A percentile compares a stretch with the other conserved stretches of the same genome.
phyloP scores from a whole-genome alignment of 2,888 invertebrate genomes.

The Chironomus tentans region DNA sequence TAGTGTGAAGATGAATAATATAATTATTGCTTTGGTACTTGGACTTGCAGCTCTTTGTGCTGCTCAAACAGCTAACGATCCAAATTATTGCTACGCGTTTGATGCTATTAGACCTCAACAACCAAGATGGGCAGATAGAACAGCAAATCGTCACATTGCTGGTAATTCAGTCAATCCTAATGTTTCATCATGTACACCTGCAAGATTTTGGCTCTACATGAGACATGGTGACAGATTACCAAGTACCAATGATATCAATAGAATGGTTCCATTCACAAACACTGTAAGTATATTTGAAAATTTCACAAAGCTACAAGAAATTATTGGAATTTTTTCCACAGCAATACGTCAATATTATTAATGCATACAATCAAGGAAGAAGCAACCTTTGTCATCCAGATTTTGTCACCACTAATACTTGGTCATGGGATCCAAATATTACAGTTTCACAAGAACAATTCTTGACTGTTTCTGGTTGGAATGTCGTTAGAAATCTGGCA shows the following conservation, averaged over 20 bases:
- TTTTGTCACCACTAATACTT: not conserved
- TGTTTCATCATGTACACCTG: constrained; percentile 9
- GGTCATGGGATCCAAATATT: not conserved
- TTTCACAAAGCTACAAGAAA: no score
- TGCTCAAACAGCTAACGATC: not conserved
- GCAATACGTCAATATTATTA: no score
- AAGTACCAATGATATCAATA: not conserved
- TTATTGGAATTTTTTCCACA: no score
- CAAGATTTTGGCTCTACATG: not conserved
- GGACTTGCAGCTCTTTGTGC: not conserved
- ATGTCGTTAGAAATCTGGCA: not conserved
- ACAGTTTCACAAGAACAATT: not conserved
- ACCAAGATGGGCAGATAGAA: not conserved
- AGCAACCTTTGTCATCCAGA: not conserved
- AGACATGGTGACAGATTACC: constrained; percentile 6
- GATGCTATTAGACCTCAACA: not conserved
- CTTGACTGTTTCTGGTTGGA: not conserved
- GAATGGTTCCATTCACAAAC: not conserved
- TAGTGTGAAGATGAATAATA: not conserved
- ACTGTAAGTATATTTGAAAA: constrained; percentile 5
- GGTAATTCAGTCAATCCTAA: not conserved
- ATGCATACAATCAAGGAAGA: not conserved
- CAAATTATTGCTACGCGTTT: constrained; percentile 9
- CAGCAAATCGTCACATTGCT: not conserved
- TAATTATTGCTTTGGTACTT: no score